phyloP scores from a whole-genome alignment of 2,888 invertebrate species.

The Atrina japonica region DNA sequence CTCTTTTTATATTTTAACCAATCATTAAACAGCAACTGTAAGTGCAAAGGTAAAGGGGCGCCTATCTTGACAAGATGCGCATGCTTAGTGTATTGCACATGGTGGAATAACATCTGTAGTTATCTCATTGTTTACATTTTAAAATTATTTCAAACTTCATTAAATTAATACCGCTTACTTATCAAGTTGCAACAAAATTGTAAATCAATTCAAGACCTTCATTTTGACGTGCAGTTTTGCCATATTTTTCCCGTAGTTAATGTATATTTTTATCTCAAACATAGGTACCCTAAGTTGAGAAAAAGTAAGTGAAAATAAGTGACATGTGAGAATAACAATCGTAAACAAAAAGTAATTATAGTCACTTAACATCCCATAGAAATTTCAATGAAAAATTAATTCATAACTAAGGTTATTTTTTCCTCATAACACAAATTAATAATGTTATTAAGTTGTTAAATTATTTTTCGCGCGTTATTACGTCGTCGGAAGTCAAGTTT shows the following conservation, averaged over 20 bases:
- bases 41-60: conserved; percentile 14
- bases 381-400: too few species aligned
- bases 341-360: too few species aligned
- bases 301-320: too few species aligned
- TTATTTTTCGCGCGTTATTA: conserved; percentile 34
- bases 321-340: too few species aligned
- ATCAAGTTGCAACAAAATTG: too few species aligned
- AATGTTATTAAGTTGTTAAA: conserved; percentile 18
- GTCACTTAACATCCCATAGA: too few species aligned
- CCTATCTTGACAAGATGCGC: conserved; percentile 9
- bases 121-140: conserved; percentile 26
- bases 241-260: too few species aligned
- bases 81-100: conserved; percentile 13
- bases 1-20: conserved; percentile 48
- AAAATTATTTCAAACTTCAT: conserved; percentile 27
- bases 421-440: too few species aligned
- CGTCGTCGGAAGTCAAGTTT: conserved; percentile 37
- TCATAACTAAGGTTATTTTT: too few species aligned
- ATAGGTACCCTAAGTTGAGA: too few species aligned
- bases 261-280: too few species aligned
- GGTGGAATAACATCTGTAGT: too few species aligned
- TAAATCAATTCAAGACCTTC: conserved; percentile 4
- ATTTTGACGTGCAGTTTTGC: conserved; percentile 48
- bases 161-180: conserved; percentile 48
- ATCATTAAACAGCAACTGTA: conserved; percentile 50